Evolutionary conservation across 2,797 vertebrate species (phyloP).

Genomic region (Cuniculus paca): DNA sequence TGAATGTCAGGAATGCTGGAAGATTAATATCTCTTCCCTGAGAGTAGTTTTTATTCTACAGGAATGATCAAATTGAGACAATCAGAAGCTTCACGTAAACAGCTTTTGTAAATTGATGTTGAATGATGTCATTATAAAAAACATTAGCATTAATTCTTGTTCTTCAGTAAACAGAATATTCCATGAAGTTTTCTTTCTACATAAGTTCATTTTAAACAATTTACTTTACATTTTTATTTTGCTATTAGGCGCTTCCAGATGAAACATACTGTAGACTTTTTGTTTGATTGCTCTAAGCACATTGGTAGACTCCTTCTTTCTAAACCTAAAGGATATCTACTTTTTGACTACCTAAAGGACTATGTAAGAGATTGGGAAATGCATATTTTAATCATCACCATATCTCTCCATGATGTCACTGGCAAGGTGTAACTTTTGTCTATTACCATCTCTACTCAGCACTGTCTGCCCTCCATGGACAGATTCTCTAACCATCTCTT

Average conservation of each 20-base stretch:
- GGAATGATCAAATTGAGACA: not conserved
- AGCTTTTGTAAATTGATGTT: not conserved
- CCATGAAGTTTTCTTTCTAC: not conserved
- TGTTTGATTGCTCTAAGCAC: not conserved
- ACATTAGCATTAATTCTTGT: not conserved
- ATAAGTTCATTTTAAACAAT: slow-evolving; percentile 9
- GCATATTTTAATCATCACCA: not conserved
- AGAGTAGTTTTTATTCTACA: not conserved
- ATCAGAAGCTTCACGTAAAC: not conserved
- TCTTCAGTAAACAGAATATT: not conserved
- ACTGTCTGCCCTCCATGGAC: no score
- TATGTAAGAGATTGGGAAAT: not conserved
- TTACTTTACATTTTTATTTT: slow-evolving; percentile 21
- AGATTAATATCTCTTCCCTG: not conserved
- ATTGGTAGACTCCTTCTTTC: not conserved
- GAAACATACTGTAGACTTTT: not conserved
- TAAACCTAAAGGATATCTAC: not conserved
- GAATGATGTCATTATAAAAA: not conserved
- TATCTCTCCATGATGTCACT: not conserved
- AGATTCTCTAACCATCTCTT: not conserved
- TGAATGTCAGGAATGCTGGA: not conserved
- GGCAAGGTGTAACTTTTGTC: not conserved
- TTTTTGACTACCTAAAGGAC: not conserved
- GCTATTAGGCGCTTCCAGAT: not conserved
- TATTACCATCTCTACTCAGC: not conserved